phyloP scores from a whole-genome alignment of 2,797 vertebrate species.

The Morelia viridis region DNA sequence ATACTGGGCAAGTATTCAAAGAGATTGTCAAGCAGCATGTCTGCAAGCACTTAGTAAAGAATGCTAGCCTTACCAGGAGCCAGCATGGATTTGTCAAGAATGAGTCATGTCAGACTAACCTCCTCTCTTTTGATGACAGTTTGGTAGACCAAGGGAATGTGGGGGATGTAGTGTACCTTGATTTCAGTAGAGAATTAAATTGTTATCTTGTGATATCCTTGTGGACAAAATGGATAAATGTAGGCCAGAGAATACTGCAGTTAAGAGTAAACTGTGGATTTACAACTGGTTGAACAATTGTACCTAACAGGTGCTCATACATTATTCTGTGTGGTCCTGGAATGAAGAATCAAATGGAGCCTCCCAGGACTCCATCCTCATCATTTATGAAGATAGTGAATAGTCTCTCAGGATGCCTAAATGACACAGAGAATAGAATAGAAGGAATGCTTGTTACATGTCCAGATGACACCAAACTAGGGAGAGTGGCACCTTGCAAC shows the following conservation, averaged over 20 bases:
- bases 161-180: background rate
- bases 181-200: background rate
- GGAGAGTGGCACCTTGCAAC: background rate
- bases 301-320: background rate
- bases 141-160: background rate
- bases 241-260: background rate
- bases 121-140: background rate
- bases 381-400: background rate
- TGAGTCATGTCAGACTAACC: background rate
- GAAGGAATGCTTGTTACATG: background rate
- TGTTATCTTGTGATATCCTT: background rate
- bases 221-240: background rate
- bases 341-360: background rate
- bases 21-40: background rate
- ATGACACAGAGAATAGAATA: background rate
- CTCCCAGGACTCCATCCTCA: background rate
- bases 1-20: background rate
- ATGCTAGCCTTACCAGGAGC: background rate
- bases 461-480: background rate
- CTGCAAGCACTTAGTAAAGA: background rate
- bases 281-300: background rate
- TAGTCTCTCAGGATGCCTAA: background rate
- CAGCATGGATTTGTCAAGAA: background rate
- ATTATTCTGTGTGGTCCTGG: background rate
- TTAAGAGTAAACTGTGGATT: background rate